Evolutionary conservation across 2,113 vertebrate genomes (phyloP).

Genomic region (Nibea coibor): DNA sequence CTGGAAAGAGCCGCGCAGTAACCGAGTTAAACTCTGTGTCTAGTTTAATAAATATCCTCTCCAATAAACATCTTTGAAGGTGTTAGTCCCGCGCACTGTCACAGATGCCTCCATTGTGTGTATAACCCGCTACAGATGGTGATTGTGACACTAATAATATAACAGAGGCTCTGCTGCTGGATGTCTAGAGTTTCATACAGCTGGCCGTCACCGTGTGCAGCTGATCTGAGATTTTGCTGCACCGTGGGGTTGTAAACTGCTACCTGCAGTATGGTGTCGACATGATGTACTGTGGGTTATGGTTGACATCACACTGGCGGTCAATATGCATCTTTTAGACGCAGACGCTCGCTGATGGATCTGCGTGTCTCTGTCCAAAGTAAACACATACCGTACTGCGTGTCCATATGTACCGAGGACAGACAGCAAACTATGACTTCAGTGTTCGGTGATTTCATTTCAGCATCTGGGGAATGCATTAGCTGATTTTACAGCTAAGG

Average conservation of each 20-base stretch:
- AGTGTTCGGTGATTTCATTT: slow-evolving; percentile 19
- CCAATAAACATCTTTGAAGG: slow-evolving; percentile 67
- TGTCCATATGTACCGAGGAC: background rate
- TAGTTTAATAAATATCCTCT: slow-evolving; percentile 57
- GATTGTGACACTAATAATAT: slow-evolving; percentile 66
- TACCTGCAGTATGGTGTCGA: slow-evolving; percentile 30
- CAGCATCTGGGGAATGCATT: slow-evolving; percentile 35
- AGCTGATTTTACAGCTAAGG: slow-evolving; percentile 34
- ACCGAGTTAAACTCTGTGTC: slow-evolving; percentile 54
- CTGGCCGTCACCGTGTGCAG: slow-evolving; percentile 44
- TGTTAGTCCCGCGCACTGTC: slow-evolving; percentile 56
- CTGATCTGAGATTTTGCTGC: slow-evolving; percentile 37
- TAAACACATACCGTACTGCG: background rate
- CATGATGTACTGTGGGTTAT: slow-evolving; percentile 8
- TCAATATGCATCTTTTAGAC: slow-evolving; percentile 25
- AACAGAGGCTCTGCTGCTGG: slow-evolving; percentile 52
- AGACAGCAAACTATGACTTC: slow-evolving; percentile 36
- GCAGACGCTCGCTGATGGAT: background rate
- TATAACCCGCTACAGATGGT: slow-evolving; percentile 69
- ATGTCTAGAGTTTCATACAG: slow-evolving; percentile 56
- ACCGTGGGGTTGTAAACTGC: slow-evolving; percentile 31
- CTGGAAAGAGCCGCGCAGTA: slow-evolving; percentile 14
- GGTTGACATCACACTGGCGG: slow-evolving; percentile 20
- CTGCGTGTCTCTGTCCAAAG: slow-evolving; percentile 7
- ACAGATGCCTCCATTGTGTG: slow-evolving; percentile 56